Conservation (phyloP, 2,888 invertebrate species). For the Nymphalis polychloros region DNA sequence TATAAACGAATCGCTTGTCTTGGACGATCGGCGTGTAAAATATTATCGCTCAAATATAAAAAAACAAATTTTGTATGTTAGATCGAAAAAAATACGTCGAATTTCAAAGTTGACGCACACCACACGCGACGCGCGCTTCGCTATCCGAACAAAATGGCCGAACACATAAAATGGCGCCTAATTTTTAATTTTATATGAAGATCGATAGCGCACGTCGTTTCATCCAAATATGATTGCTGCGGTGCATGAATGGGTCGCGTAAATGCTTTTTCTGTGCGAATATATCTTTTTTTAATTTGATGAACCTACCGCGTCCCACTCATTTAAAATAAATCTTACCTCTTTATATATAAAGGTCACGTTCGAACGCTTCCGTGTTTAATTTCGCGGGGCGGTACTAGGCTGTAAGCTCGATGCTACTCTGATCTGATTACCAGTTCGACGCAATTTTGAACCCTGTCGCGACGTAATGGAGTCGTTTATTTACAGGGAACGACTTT, state of each 20-base stretch:
- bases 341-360: neutral
- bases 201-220: conserved; percentile 20
- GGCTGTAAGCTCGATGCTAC: conserved; percentile 18
- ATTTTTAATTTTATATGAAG: conserved; percentile 15
- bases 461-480: conserved; percentile 6
- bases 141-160: conserved; percentile 25
- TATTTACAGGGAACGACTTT: conserved; percentile 22
- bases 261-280: conserved; percentile 42
- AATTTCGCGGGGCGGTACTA: conserved; percentile 4
- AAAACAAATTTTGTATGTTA: neutral
- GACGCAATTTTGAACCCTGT: conserved; percentile 22
- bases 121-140: conserved; percentile 9
- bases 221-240: conserved; percentile 16
- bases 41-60: conserved; percentile 2
- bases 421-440: conserved; percentile 16
- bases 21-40: too few relatives aligned
- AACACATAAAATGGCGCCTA: conserved; percentile 21
- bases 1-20: neutral
- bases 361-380: conserved; percentile 3
- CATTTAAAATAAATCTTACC: conserved; percentile 7
- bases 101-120: conserved; percentile 25
- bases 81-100: neutral
- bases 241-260: conserved; percentile 39
- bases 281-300: conserved; percentile 27
- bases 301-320: neutral